Conservation (phyloP, 2,888 invertebrate species). For the Zygaena filipendulae region DNA sequence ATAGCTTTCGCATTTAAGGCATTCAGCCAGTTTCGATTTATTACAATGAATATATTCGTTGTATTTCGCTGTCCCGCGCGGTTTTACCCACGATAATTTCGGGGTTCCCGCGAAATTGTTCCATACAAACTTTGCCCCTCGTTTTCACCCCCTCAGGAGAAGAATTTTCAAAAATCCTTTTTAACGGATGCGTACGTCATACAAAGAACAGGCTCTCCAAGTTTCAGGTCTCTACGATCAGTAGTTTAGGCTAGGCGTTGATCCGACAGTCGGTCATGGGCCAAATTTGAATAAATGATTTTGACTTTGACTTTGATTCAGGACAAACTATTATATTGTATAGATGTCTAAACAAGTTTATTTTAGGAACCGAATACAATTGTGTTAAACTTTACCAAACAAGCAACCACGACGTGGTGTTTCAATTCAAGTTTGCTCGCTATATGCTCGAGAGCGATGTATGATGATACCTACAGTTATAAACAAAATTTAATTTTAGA, state of each 20-base stretch:
- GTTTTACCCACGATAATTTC: not conserved
- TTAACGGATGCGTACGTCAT: not conserved
- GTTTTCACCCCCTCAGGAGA: not conserved
- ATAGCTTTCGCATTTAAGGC: too few relatives aligned
- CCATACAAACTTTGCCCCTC: not conserved
- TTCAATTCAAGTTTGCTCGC: too few relatives aligned
- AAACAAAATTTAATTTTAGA: too few relatives aligned
- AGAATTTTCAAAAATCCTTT: not conserved
- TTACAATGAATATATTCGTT: too few relatives aligned
- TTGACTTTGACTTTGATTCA: not conserved
- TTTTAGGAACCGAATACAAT: too few relatives aligned
- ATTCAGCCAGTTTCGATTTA: too few relatives aligned
- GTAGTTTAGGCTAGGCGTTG: not conserved
- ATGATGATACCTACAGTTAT: too few relatives aligned
- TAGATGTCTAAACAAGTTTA: too few relatives aligned
- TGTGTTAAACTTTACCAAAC: too few relatives aligned
- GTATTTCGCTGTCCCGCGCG: not conserved
- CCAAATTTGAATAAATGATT: not conserved
- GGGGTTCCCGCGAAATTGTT: not conserved
- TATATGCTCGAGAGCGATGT: too few relatives aligned
- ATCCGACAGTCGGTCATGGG: not conserved
- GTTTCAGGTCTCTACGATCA: not conserved
- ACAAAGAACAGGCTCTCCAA: not conserved
- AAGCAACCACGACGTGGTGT: too few relatives aligned
- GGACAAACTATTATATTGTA: too few relatives aligned